A percentile compares a stretch with the other conserved stretches of the same genome.
Evolutionary conservation across 2,797 vertebrate genomes (phyloP).

Genomic region (Parauchenoglanis ngamensis): DNA sequence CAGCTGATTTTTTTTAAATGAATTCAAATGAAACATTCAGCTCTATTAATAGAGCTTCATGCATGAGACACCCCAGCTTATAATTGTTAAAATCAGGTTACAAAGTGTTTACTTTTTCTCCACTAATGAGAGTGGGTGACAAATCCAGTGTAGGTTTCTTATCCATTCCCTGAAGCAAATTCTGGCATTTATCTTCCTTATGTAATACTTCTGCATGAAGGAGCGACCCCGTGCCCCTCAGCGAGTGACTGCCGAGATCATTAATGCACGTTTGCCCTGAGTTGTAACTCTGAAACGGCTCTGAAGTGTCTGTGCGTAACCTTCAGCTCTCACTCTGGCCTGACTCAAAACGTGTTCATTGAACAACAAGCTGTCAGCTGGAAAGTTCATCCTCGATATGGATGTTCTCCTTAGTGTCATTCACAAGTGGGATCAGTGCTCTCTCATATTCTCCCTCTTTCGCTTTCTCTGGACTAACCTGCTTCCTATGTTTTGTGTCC

Average conservation of each 20-base stretch:
- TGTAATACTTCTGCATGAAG: background rate
- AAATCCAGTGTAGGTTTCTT: background rate
- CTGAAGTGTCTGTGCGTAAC: conserved; percentile 15
- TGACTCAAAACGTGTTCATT: background rate
- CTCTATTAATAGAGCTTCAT: background rate
- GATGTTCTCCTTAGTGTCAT: conserved; percentile 21
- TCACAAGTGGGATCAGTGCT: conserved; percentile 21
- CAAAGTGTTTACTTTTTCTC: background rate
- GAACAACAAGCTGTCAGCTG: conserved; percentile 28
- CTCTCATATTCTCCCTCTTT: background rate
- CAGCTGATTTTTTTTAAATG: too few species aligned
- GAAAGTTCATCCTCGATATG: conserved; percentile 29
- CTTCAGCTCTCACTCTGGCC: conserved; percentile 18
- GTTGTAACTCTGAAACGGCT: conserved; percentile 13
- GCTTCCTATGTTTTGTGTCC: background rate
- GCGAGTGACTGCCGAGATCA: background rate
- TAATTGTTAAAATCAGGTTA: background rate
- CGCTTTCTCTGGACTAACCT: background rate
- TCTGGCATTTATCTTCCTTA: conserved; percentile 18
- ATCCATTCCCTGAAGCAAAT: background rate
- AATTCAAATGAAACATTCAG: too few species aligned
- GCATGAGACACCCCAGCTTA: background rate
- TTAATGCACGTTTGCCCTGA: conserved; percentile 1
- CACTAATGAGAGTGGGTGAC: background rate
- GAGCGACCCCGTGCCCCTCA: background rate